Evolutionary conservation across 2,113 vertebrate genomes (phyloP).

Genomic region (Oreocharis arfaki): DNA sequence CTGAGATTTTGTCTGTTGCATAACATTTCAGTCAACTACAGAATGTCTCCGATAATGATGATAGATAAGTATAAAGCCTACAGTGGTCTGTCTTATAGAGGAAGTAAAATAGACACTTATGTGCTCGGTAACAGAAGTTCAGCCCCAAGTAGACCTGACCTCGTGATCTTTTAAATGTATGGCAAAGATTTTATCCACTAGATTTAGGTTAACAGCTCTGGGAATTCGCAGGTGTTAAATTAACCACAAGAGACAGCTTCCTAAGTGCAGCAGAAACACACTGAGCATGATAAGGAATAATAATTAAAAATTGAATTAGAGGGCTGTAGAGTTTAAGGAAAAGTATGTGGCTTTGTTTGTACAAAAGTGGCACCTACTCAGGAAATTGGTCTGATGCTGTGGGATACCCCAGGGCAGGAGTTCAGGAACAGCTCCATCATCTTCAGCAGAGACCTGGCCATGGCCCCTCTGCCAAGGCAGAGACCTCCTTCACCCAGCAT

Average conservation of each 20-base stretch:
- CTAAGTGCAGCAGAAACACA: slow-evolving; percentile 40
- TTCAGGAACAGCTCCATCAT: background rate
- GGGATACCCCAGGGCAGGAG: background rate
- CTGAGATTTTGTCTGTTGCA: slow-evolving; percentile 22
- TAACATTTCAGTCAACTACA: slow-evolving; percentile 20
- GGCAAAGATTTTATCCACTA: slow-evolving; percentile 45
- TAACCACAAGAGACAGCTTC: slow-evolving; percentile 44
- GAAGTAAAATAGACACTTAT: background rate
- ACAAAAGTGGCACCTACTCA: background rate
- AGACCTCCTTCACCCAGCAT: background rate
- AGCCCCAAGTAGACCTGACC: slow-evolving; percentile 36
- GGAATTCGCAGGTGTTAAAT: slow-evolving; percentile 66
- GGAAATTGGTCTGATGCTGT: background rate
- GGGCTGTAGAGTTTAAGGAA: background rate
- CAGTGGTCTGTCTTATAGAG: background rate
- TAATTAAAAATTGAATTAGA: slow-evolving; percentile 52
- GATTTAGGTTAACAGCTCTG: slow-evolving; percentile 58
- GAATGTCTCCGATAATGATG: background rate
- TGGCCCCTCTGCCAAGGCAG: background rate
- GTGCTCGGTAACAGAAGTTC: background rate
- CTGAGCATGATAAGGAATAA: slow-evolving; percentile 42
- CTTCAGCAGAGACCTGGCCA: background rate
- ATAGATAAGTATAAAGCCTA: background rate
- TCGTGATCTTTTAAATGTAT: slow-evolving; percentile 41
- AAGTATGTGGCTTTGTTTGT: background rate